Base-by-base conservation (phyloP, 2,797 vertebrate species). In the Pseudomugil tenellus region DNA sequence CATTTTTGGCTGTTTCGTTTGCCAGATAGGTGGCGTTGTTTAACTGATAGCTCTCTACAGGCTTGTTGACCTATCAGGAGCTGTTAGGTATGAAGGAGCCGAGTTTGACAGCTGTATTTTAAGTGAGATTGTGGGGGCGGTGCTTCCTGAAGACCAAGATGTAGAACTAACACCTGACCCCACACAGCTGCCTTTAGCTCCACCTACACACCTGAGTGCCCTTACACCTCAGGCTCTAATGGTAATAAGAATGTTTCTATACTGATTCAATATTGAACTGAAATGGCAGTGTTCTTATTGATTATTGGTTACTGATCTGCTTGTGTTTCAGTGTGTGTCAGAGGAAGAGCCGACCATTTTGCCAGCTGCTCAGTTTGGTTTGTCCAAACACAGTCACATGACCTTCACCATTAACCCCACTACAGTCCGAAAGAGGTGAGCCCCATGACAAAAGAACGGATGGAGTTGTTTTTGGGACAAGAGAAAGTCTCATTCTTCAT, bases 301-400 rank as follows among this genome's bases (percentile, higher is more conserved):
- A 37, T 37, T 37, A 37, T 37, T 37, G 51, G 1, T 62, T 57
- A 51, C 63, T 78, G 25, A 66, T 74, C 9, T 32, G 68, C 81
- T 68, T 80, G 70, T 80, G 21, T 74, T 55, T 7, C 80, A 91
- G 86, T 99, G 97, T 77, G 76, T 70, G 0, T 76, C 73, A 3
- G 91, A 93, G 63, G 65, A 69, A 1, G 66, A 91, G 46, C 90
- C 89, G 0, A 85, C 41, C 37, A 86, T 85, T 4, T 60, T 90
- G 0, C 80, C 86, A 0, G 94, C 96, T 1, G 85, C 87, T 81
- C 96, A 97, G 83, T 97, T 98, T 65, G 97, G 97, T 32, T 92
- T 92, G n/a, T 88, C 93, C 5, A 94, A 61, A 90, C 89, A 93
- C 85, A 98, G 97, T 88, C 96, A 98, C 87, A 90, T 98, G 80